These are phyloP conservation scores for Acleris emargana DNA, from an alignment of 2,888 invertebrate genomes.

Conservation along the genomic window DNA sequence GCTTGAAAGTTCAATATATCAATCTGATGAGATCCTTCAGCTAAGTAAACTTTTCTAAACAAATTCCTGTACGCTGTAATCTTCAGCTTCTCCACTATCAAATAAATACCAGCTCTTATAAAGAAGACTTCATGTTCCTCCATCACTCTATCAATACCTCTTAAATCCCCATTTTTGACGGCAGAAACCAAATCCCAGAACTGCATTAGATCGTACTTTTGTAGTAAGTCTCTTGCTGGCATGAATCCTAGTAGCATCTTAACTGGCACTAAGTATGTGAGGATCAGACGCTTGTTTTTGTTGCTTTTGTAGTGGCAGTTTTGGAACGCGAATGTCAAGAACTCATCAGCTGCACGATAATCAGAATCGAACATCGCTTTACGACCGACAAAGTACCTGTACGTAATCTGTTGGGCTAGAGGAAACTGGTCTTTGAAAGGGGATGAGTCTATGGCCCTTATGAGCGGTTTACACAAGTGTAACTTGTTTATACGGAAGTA, in stretches of 20 bases:
- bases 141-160: slow-evolving; percentile 92
- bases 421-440: slow-evolving; percentile 95
- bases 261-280: slow-evolving; percentile 97
- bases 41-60: slow-evolving; percentile 94
- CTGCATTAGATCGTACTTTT: slow-evolving; percentile 95
- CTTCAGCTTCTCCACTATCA: slow-evolving; percentile 98
- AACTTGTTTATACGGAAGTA: slow-evolving; percentile 96
- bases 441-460: slow-evolving; percentile 97
- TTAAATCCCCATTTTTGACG: slow-evolving; percentile 94
- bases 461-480: slow-evolving; percentile 96
- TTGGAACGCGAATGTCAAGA: slow-evolving; percentile 95
- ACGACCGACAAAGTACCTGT: slow-evolving; percentile 97
- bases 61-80: slow-evolving; percentile 97
- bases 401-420: slow-evolving; percentile 97
- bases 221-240: slow-evolving; percentile 91
- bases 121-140: slow-evolving; percentile 95
- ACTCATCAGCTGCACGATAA: slow-evolving; percentile 96
- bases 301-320: slow-evolving; percentile 91
- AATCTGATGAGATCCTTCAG: slow-evolving; percentile 92
- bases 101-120: slow-evolving; percentile 97
- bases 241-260: slow-evolving; percentile 98
- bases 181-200: slow-evolving; percentile 95
- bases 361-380: slow-evolving; percentile 99
- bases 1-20: slow-evolving; percentile 92
- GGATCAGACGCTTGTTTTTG: slow-evolving; percentile 95